These are phyloP conservation scores for Chloroceryle amazona DNA, from an alignment of 2,797 vertebrate species.

Conservation along the genomic window DNA sequence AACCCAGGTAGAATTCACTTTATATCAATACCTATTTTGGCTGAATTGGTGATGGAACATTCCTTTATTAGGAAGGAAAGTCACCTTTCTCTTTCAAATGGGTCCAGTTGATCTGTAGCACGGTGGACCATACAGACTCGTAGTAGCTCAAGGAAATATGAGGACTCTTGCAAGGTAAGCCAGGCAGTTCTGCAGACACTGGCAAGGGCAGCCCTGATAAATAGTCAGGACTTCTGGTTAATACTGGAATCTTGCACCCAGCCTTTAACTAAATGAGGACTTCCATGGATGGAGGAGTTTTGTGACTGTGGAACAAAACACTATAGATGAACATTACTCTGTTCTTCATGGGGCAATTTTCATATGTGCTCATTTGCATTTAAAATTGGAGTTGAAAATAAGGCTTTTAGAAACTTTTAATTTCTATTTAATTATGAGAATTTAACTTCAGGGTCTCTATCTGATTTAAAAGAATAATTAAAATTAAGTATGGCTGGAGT, in stretches of 20 bases:
- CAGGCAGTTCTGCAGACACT: not conserved
- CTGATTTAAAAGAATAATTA: constrained; percentile 96
- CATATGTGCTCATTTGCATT: constrained; percentile 80
- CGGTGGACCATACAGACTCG: not conserved
- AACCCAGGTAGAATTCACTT: not conserved
- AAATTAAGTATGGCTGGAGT: constrained; percentile 92
- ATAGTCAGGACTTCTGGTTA: not conserved
- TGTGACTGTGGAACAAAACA: not conserved
- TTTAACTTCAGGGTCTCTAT: constrained; percentile 89
- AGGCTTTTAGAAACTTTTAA: constrained; percentile 90
- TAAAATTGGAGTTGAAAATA: constrained; percentile 83
- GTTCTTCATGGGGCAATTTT: constrained; percentile 52
- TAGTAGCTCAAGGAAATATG: not conserved
- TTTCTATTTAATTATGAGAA: constrained; percentile 89
- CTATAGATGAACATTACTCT: not conserved
- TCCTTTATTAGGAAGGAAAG: not conserved
- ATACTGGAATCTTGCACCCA: not conserved
- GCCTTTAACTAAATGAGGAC: not conserved
- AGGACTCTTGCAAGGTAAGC: not conserved
- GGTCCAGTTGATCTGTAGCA: not conserved
- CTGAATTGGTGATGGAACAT: rapidly evolving
- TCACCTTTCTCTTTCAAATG: not conserved
- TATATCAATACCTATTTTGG: not conserved
- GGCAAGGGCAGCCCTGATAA: not conserved
- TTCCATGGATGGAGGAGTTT: not conserved